Percentiles rank a stretch among this genome's conserved stretches.
phyloP scores from a whole-genome alignment of 2,888 invertebrate genomes.

The Volucella inanis region DNA sequence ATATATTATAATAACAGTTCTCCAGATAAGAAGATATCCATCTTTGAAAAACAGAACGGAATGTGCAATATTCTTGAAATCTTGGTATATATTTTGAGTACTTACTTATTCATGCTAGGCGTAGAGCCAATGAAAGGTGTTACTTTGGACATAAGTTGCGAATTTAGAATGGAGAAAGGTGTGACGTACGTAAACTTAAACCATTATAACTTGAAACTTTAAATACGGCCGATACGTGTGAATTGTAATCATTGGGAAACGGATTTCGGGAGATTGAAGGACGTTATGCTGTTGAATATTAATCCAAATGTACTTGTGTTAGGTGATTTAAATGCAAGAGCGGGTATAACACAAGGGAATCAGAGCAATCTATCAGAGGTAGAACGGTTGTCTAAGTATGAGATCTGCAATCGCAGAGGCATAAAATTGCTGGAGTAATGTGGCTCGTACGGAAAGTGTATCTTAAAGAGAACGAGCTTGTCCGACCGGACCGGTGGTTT shows the following conservation, averaged over 20 bases:
- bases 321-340: not conserved
- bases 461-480: not conserved
- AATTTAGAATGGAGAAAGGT: not conserved
- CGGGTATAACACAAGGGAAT: not conserved
- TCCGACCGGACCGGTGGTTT: not conserved
- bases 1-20: no score
- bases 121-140: not conserved
- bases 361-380: not conserved
- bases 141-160: not conserved
- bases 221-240: not conserved
- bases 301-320: not conserved
- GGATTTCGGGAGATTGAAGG: not conserved
- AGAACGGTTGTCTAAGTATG: not conserved
- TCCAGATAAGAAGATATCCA: no score
- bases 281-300: not conserved
- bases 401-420: not conserved
- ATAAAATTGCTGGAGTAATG: no score
- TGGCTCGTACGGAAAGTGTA: no score
- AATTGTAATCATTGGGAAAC: not conserved
- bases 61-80: no score
- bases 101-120: not conserved
- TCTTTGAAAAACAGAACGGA: no score
- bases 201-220: not conserved
- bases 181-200: not conserved
- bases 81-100: no score